These are phyloP conservation scores for Macquaria ambigua DNA, from an alignment of 2,113 vertebrate genomes.

Conservation along the genomic window DNA sequence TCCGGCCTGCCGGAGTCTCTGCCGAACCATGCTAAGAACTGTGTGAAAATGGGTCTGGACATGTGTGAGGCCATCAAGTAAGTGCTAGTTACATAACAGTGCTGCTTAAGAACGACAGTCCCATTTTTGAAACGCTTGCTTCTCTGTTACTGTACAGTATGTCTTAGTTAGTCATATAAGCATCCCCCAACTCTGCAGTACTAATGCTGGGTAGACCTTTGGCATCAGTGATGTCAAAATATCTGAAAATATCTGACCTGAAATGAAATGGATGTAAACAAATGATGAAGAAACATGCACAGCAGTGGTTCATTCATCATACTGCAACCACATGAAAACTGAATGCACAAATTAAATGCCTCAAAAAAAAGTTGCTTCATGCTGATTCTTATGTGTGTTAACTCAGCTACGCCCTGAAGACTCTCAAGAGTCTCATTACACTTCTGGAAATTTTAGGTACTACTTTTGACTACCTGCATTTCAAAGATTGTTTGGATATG, in stretches of 20 bases:
- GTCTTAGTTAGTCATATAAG: neutral
- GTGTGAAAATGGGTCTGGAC: conserved; percentile 98
- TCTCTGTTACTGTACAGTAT: neutral
- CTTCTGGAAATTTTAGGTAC: neutral
- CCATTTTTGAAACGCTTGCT: neutral
- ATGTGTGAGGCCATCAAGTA: conserved; percentile 99
- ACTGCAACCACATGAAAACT: neutral
- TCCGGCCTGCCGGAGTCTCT: conserved; percentile 96
- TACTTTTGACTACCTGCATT: conserved; percentile 16
- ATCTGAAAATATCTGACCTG: neutral
- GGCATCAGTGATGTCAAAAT: conserved; percentile 2
- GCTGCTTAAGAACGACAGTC: neutral
- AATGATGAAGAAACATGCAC: neutral
- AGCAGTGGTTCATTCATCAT: neutral
- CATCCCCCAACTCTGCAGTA: neutral
- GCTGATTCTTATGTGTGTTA: conserved; percentile 1
- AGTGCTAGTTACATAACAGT: conserved; percentile 66
- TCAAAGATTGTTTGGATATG: neutral
- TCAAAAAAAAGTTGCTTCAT: neutral
- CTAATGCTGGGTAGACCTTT: neutral
- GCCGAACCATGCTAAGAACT: conserved; percentile 96
- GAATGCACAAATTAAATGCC: neutral
- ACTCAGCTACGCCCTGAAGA: neutral
- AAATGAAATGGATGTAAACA: conserved; percentile 8
- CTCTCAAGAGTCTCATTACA: conserved; percentile 33